Conservation (phyloP, 2,888 invertebrate species). For the Athalia circularis region DNA sequence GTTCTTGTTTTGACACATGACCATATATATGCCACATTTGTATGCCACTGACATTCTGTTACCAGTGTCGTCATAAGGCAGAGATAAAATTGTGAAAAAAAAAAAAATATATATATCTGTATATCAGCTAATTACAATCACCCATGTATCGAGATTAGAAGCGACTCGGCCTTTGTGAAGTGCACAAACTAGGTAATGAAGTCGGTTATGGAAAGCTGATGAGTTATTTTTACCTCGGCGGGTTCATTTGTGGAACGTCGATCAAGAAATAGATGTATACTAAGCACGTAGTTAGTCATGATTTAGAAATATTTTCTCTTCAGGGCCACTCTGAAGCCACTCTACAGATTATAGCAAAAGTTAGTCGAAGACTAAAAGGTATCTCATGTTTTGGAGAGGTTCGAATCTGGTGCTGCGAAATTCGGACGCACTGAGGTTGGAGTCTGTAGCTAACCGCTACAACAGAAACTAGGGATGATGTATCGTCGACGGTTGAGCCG, state of each 20-base stretch:
- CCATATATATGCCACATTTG: constrained; percentile 17
- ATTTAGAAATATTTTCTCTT: constrained; percentile 18
- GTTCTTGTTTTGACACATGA: constrained; percentile 32
- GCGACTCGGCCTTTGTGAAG: no score
- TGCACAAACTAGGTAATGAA: no score
- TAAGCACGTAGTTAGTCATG: not conserved
- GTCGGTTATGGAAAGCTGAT: no score
- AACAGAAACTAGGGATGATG: constrained; percentile 1
- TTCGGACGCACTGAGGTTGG: constrained; percentile 6
- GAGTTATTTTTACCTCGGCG: no score
- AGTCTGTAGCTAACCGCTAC: not conserved
- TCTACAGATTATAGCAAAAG: constrained; percentile 29
- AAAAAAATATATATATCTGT: not conserved
- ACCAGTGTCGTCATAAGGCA: not conserved
- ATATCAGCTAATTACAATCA: not conserved
- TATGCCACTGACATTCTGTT: constrained; percentile 1
- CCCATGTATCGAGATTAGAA: no score
- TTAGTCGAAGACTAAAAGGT: constrained; percentile 28
- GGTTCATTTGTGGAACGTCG: no score
- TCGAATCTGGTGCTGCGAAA: constrained; percentile 12
- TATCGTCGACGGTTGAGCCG: constrained; percentile 21
- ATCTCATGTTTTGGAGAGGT: constrained; percentile 22
- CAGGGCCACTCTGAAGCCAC: constrained; percentile 9
- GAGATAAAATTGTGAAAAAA: not conserved
- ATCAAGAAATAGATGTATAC: no score